Percentiles rank a stretch among this genome's conserved stretches.
Evolutionary conservation across 1,140 invertebrate genomes (phyloP).

Genomic region (Zaprionus inermis): DNA sequence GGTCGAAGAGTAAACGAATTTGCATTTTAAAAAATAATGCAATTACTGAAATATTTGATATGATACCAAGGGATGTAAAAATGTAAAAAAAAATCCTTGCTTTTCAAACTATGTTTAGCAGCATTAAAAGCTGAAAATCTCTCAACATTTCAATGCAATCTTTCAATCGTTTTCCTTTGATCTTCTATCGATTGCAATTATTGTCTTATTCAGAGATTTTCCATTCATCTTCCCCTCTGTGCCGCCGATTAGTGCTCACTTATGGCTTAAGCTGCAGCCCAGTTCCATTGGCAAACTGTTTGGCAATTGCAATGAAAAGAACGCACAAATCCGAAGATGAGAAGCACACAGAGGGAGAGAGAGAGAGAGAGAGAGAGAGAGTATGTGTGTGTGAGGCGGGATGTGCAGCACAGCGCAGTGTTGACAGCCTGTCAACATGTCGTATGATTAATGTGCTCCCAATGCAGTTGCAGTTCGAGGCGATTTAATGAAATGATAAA

Average conservation of each 20-base stretch:
- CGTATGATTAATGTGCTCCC: constrained; percentile 79
- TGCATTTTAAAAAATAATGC: too few species aligned
- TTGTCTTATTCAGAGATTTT: not conserved
- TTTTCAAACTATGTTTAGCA: too few species aligned
- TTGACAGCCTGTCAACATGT: constrained; percentile 78
- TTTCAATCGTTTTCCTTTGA: not conserved
- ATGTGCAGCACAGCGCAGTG: constrained; percentile 21
- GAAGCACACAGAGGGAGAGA: not conserved
- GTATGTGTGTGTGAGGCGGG: not conserved
- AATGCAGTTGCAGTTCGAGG: constrained; percentile 69
- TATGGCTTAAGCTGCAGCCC: constrained; percentile 44
- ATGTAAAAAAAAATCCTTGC: too few species aligned
- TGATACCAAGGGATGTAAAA: too few species aligned
- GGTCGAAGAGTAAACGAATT: too few species aligned
- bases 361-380: not conserved
- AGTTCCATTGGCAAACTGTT: constrained; percentile 34
- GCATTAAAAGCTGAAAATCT: too few species aligned
- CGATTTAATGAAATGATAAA: constrained; percentile 69
- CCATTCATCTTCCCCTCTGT: not conserved
- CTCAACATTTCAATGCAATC: too few species aligned
- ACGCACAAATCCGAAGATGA: constrained; percentile 5
- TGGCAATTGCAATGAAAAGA: constrained; percentile 29
- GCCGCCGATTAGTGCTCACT: not conserved
- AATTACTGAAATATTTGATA: too few species aligned
- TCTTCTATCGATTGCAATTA: not conserved